Base-by-base conservation (phyloP, 2,888 invertebrate species). In the Synergus itoensis region DNA sequence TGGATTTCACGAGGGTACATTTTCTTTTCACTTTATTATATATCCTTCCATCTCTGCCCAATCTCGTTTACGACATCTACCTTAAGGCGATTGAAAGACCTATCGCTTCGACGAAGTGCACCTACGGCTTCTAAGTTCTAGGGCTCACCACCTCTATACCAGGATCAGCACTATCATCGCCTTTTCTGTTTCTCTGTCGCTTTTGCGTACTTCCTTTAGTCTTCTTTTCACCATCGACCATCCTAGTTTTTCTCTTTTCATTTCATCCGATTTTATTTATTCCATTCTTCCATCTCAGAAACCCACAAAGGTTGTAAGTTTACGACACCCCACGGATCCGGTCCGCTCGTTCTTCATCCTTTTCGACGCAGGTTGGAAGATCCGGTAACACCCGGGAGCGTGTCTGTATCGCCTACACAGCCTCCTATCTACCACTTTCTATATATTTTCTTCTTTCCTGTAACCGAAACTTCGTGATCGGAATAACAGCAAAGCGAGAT, bases 391-490 rank as follows among this genome's bases (percentile, higher is more conserved):
- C 65, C 8, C 11, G 65, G 43, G 65, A 81, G 48, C 78, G 79
- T 63, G 77, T 65, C 65, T 41, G 41, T 65, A 65, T 65, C n/a
- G 65, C 40, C 43, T n/a, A 67, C 40, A 64, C n/a, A 64, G 40
- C 45, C 45, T 67, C 21, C 4, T 64, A 64, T 64, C 43, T 67
- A 43, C 18, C 65, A 43, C 43, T 67, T 67, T 18, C 41, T 67
- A 43, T 67, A 67, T 65, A 65, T 67, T 64, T 40, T 40, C 5
- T 40, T 64, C 40, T 40, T 80, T 78, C 81, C 75, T 79, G 81
- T 83, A 81, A 83, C 83, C 78, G 76, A 83, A 83, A 83, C 81
- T 83, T 77, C 83, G 83, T 83, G 83, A 77, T 60, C 77, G 69
- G 83, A 82, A 83, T 83, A 83, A 81, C 81, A 81, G 82, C 77